Percentiles rank a stretch among this genome's conserved stretches.
Conservation (phyloP, 1,140 invertebrate genomes). For the Thaumatotibia leucotreta region DNA sequence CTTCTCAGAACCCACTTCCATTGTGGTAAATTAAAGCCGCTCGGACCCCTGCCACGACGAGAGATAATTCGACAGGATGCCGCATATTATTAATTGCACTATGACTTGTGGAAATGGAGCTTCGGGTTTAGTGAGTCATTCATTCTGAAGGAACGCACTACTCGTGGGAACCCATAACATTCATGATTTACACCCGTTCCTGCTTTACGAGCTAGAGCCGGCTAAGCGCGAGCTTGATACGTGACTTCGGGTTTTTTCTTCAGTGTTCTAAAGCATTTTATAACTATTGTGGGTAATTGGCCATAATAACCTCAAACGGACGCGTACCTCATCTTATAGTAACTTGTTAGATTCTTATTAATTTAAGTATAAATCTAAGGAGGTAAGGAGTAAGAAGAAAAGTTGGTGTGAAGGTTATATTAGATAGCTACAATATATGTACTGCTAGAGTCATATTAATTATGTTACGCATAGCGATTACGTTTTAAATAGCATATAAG, state of each 20-base stretch:
- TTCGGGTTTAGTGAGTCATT: conserved; percentile 74
- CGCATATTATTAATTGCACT: conserved; percentile 76
- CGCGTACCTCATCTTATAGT: neutral
- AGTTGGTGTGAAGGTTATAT: no score
- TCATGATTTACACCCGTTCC: conserved; percentile 51
- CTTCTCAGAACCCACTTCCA: conserved; percentile 73
- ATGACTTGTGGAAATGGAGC: conserved; percentile 74
- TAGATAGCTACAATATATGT: no score
- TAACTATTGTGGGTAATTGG: neutral
- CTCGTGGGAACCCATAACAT: conserved; percentile 59
- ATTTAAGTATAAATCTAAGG: neutral
- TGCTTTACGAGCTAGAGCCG: conserved; percentile 37
- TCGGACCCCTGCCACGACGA: conserved; percentile 73
- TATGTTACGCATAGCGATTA: no score
- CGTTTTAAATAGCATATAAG: no score
- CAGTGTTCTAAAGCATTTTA: neutral
- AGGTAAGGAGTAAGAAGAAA: neutral
- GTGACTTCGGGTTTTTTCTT: neutral
- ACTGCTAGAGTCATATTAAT: no score
- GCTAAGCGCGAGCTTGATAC: conserved; percentile 3
- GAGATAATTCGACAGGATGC: conserved; percentile 76
- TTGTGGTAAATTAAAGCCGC: conserved; percentile 76
- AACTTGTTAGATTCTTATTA: neutral
- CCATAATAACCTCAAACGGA: neutral
- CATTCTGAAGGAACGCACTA: conserved; percentile 54